Percentiles rank a stretch among this genome's conserved stretches.
Evolutionary conservation across 1,140 invertebrate species (phyloP).

Genomic region (Neuroterus valhalla): DNA sequence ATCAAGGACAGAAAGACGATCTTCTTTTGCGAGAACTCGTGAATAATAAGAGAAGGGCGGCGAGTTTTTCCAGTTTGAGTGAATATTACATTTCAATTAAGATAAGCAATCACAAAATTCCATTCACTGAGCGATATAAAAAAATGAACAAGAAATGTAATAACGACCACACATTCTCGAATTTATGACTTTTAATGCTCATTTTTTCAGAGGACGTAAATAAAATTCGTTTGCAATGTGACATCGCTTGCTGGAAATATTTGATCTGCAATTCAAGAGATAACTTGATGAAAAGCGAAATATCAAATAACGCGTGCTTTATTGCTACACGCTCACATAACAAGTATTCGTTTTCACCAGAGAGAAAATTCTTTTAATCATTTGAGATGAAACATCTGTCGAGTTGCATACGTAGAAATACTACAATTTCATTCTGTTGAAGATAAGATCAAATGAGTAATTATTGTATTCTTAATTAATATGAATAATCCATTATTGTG

Average conservation of each 20-base stretch:
- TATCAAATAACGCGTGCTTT: background rate
- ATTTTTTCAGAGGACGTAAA: background rate
- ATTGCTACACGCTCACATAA: background rate
- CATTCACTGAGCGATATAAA: background rate
- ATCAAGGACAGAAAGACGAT: background rate
- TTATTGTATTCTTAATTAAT: too few species aligned
- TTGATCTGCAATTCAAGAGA: constrained; percentile 1
- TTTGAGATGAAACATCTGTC: too few species aligned
- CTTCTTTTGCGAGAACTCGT: background rate
- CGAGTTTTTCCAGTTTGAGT: constrained; percentile 3
- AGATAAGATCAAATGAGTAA: too few species aligned
- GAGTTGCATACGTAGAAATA: too few species aligned
- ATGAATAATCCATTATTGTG: too few species aligned
- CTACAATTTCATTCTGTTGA: too few species aligned
- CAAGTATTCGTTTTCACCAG: too few species aligned
- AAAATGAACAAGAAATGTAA: background rate
- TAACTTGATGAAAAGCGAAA: constrained; percentile 1
- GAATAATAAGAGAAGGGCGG: constrained; percentile 4
- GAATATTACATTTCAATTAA: constrained; percentile 17
- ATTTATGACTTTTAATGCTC: constrained; percentile 16
- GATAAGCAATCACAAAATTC: constrained; percentile 19
- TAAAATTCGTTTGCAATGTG: background rate
- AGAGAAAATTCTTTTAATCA: too few species aligned
- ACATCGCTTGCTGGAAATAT: constrained; percentile 1
- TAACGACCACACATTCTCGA: background rate